Conservation (phyloP, 2,113 vertebrate species). For the Dipodomys ordii region DNA sequence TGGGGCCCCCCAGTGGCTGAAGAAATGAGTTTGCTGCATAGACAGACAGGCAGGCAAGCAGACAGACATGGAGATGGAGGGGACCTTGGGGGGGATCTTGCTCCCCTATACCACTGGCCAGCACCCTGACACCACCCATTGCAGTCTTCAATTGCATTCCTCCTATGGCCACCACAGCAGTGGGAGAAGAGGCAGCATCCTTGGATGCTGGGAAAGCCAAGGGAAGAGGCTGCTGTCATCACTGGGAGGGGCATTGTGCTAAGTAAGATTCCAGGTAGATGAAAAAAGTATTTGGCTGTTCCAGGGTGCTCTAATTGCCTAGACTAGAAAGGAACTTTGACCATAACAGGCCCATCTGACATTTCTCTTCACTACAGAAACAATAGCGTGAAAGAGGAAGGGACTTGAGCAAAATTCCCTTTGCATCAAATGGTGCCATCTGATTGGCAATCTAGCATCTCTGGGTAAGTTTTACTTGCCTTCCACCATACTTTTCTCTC, state of each 20-base stretch:
- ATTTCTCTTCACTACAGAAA: not conserved
- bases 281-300: not conserved
- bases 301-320: not conserved
- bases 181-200: not conserved
- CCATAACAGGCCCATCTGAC: not conserved
- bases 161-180: not conserved
- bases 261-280: not conserved
- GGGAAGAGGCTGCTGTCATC: not conserved
- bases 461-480: not conserved
- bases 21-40: constrained; percentile 40
- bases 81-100: not conserved
- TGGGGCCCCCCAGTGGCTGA: not conserved
- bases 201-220: not conserved
- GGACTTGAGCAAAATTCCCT: not conserved
- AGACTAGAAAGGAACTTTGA: not conserved
- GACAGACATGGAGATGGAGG: not conserved
- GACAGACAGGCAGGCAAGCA: not conserved
- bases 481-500: not conserved
- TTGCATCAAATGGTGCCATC: not conserved
- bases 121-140: not conserved
- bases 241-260: not conserved
- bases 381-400: not conserved
- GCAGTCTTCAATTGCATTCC: not conserved
- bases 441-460: not conserved
- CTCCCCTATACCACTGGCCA: not conserved